These are phyloP conservation scores for Gibbula magus DNA, from an alignment of 2,888 invertebrate genomes.

Conservation along the genomic window DNA sequence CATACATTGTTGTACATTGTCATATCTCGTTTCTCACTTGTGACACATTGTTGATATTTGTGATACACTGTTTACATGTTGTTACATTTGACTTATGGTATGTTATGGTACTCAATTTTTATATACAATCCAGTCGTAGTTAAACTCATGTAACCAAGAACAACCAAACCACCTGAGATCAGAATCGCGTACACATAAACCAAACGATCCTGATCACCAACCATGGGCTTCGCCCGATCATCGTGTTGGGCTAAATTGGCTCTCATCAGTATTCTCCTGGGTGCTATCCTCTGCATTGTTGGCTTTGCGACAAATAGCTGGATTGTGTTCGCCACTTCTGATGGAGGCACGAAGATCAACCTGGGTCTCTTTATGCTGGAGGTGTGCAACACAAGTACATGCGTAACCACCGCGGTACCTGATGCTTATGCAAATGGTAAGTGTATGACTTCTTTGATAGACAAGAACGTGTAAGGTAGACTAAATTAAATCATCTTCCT, in stretches of 20 bases:
- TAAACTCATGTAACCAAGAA: too few relatives aligned
- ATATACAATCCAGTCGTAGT: too few relatives aligned
- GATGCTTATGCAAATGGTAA: slow-evolving; percentile 18
- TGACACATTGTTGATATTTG: too few relatives aligned
- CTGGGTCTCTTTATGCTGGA: slow-evolving; percentile 54
- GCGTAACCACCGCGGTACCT: slow-evolving; percentile 13
- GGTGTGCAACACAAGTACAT: slow-evolving; percentile 35
- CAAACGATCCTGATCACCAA: neutral
- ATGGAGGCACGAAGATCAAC: slow-evolving; percentile 35
- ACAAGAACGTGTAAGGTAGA: neutral
- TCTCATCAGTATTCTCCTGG: slow-evolving; percentile 42
- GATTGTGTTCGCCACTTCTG: slow-evolving; percentile 51
- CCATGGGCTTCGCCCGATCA: slow-evolving; percentile 40
- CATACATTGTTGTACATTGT: too few relatives aligned
- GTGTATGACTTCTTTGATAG: neutral
- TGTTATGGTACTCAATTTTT: too few relatives aligned
- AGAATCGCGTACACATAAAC: too few relatives aligned
- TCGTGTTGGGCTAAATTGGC: slow-evolving; percentile 58
- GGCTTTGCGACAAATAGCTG: slow-evolving; percentile 56
- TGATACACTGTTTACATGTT: too few relatives aligned
- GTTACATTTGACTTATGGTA: too few relatives aligned
- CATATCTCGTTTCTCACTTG: too few relatives aligned
- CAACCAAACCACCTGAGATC: too few relatives aligned
- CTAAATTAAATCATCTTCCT: neutral
- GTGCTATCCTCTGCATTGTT: slow-evolving; percentile 47